A percentile compares a stretch with the other conserved stretches of the same genome.
phyloP scores from a whole-genome alignment of 2,888 invertebrate species.

The Cephus pulcher region DNA sequence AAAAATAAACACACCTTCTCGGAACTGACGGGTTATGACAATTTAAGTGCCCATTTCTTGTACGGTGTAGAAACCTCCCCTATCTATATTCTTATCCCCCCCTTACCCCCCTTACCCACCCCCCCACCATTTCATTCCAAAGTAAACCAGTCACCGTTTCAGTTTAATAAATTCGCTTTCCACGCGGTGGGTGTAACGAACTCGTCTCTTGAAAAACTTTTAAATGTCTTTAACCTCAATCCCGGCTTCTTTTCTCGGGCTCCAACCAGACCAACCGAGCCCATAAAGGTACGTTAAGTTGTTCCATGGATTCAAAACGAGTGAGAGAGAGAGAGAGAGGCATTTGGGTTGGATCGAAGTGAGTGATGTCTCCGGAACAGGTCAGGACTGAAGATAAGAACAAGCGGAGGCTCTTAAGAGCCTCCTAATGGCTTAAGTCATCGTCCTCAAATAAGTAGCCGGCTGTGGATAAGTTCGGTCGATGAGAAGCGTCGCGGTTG shows the following conservation, averaged over 20 bases:
- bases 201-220: neutral
- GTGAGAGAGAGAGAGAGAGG: neutral
- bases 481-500: too few species aligned
- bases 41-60: conserved; percentile 36
- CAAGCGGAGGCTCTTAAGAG: conserved; percentile 26
- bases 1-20: conserved; percentile 30
- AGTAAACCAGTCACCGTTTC: neutral
- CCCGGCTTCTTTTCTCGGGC: neutral
- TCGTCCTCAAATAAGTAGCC: conserved; percentile 13
- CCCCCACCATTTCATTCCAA: too few species aligned
- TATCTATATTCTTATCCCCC: too few species aligned
- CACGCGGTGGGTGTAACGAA: neutral
- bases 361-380: conserved; percentile 9
- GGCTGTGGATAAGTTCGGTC: neutral
- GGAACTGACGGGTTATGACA: conserved; percentile 35
- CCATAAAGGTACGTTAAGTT: too few species aligned
- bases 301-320: neutral
- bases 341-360: neutral
- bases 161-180: conserved; percentile 24
- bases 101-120: too few species aligned
- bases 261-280: too few species aligned
- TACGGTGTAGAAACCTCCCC: neutral
- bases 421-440: conserved; percentile 26
- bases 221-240: neutral
- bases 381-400: conserved; percentile 8